Percentiles rank a stretch among this genome's conserved stretches.
These are phyloP conservation scores for Dryadula phaetusa DNA, from an alignment of 2,888 invertebrate species.

Conservation along the genomic window DNA sequence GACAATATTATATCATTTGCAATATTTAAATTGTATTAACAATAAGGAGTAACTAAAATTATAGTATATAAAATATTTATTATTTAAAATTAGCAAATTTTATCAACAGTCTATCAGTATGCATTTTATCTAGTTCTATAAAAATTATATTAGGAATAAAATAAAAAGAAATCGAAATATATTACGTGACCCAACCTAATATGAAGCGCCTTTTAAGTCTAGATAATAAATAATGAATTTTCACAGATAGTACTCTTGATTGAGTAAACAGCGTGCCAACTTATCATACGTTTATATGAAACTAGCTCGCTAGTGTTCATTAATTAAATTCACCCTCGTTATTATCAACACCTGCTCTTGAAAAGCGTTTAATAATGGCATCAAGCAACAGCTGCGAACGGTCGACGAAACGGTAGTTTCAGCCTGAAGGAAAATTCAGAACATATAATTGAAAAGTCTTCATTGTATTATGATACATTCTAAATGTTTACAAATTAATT, in stretches of 20 bases:
- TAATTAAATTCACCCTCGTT: constrained; percentile 81
- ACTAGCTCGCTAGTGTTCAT: constrained; percentile 63
- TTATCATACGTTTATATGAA: constrained; percentile 50
- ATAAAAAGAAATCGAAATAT: too few relatives aligned
- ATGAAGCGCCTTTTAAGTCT: too few relatives aligned
- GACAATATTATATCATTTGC: too few relatives aligned
- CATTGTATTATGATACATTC: neutral
- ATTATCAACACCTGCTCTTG: constrained; percentile 83
- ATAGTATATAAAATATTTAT: too few relatives aligned
- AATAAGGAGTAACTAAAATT: too few relatives aligned
- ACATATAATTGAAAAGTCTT: constrained; percentile 58
- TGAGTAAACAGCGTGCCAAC: constrained; percentile 47
- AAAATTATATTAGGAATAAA: too few relatives aligned
- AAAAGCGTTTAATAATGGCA: constrained; percentile 83
- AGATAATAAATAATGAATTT: neutral
- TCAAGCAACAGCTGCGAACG: constrained; percentile 72
- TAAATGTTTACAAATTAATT: neutral
- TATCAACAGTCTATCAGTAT: too few relatives aligned
- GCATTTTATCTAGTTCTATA: too few relatives aligned
- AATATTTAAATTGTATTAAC: too few relatives aligned
- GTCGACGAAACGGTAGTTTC: constrained; percentile 69
- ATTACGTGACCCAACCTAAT: too few relatives aligned
- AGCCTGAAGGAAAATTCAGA: constrained; percentile 71
- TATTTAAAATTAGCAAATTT: too few relatives aligned
- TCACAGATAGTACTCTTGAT: neutral